A percentile compares a stretch with the other conserved stretches of the same genome.
phyloP scores from a whole-genome alignment of 1,140 invertebrate genomes.

The Nebria ingens region DNA sequence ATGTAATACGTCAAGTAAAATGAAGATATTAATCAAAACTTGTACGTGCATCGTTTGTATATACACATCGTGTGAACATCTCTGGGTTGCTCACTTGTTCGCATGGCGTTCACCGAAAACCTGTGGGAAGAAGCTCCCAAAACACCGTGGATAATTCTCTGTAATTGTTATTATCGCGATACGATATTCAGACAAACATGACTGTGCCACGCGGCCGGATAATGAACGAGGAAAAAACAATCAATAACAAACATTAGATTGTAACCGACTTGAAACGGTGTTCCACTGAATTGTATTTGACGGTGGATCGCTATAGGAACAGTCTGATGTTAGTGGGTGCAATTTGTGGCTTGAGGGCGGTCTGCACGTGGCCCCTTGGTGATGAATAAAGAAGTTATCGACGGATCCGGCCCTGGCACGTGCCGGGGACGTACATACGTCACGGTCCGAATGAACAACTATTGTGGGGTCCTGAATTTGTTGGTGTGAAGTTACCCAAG shows the following conservation, averaged over 20 bases:
- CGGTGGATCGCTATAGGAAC: background rate
- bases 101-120: too few relatives aligned
- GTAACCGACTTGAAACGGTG: background rate
- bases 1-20: too few relatives aligned
- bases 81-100: background rate
- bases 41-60: too few relatives aligned
- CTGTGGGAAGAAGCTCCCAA: background rate
- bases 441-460: background rate
- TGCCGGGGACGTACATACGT: background rate
- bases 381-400: conserved; percentile 8
- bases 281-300: background rate
- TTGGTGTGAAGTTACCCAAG: background rate
- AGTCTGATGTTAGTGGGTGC: background rate
- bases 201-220: conserved; percentile 2
- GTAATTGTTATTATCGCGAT: conserved; percentile 6
- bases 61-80: background rate
- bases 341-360: conserved; percentile 7
- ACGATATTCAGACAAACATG: background rate
- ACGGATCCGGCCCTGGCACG: conserved; percentile 4
- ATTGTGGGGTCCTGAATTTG: background rate
- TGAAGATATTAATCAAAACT: background rate
- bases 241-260: conserved; percentile 5
- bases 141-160: background rate
- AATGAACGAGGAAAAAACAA: conserved; percentile 9
- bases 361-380: background rate